Evolutionary conservation across 53 echinoderm and acorn worm genomes (phyloP).

Genomic region (Crossaster papposus): DNA sequence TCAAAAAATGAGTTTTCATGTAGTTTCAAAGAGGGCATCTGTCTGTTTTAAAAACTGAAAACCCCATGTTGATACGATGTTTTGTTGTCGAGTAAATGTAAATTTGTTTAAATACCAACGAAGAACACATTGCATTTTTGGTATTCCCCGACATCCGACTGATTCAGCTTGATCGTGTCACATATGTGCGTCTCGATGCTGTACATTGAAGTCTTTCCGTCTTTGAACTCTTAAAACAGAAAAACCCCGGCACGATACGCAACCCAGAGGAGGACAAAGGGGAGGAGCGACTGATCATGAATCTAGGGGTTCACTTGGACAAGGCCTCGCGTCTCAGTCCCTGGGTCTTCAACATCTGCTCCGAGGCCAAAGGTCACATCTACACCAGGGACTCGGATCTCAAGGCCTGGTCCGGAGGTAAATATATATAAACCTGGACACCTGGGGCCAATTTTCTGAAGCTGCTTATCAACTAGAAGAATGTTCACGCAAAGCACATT

Average conservation of each 20-base stretch:
- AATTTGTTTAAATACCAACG: too few species aligned
- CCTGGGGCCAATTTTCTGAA: background rate
- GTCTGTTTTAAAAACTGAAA: too few species aligned
- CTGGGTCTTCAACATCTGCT: conserved; percentile 80
- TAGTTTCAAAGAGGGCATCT: too few species aligned
- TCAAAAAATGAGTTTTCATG: too few species aligned
- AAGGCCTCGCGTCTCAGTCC: conserved; percentile 77
- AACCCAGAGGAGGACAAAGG: conserved; percentile 97
- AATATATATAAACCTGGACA: background rate
- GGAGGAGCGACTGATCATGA: conserved; percentile 80
- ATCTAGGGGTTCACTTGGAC: conserved; percentile 74
- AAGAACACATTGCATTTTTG: too few species aligned
- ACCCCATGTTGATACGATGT: too few species aligned
- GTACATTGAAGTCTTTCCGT: background rate
- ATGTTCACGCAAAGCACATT: too few species aligned
- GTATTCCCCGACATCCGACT: too few species aligned
- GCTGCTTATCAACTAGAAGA: too few species aligned
- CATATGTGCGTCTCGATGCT: too few species aligned
- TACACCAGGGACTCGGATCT: conserved; percentile 82
- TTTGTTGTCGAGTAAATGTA: too few species aligned
- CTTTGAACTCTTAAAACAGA: conserved; percentile 60
- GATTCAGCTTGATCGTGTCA: too few species aligned
- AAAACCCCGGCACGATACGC: conserved; percentile 99
- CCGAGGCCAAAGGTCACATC: conserved; percentile 72
- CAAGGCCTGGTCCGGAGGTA: conserved; percentile 90